Percentiles rank a stretch among this genome's conserved stretches.
Evolutionary conservation across 2,113 vertebrate genomes (phyloP).

Genomic region (Xiphophorus couchianus): DNA sequence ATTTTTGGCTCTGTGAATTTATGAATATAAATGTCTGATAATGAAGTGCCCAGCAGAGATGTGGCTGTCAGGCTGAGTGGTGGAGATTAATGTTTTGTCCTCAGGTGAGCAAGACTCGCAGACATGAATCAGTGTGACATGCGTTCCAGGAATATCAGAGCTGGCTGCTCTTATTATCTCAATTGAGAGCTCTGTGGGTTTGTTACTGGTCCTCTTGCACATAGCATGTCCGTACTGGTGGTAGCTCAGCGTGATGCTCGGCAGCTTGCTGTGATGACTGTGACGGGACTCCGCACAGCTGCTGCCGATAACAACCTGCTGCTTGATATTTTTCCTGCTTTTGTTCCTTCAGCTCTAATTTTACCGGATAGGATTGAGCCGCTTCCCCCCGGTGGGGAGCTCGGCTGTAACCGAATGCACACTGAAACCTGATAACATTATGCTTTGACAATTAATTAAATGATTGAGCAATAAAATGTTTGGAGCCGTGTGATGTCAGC

Average conservation of each 20-base stretch:
- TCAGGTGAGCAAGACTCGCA: constrained; percentile 7
- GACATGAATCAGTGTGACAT: constrained; percentile 21
- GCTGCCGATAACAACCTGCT: constrained; percentile 32
- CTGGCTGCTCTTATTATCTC: not conserved
- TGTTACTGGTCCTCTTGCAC: constrained; percentile 1
- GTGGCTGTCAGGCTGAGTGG: constrained; percentile 13
- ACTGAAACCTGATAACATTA: constrained; percentile 14
- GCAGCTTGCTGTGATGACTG: constrained; percentile 61
- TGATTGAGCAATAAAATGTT: too few relatives aligned
- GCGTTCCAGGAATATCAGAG: constrained; percentile 21
- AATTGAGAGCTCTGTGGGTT: constrained; percentile 12
- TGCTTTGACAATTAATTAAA: too few relatives aligned
- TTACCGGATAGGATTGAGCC: constrained; percentile 40
- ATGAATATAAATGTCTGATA: constrained; percentile 35
- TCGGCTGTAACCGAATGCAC: not conserved
- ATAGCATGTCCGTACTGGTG: constrained; percentile 15
- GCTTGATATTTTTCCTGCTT: constrained; percentile 1
- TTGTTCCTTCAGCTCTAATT: not conserved
- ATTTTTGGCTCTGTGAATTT: constrained; percentile 16
- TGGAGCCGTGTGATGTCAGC: too few relatives aligned
- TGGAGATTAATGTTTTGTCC: constrained; percentile 25
- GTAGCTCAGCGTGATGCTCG: constrained; percentile 27
- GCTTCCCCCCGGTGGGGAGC: constrained; percentile 13
- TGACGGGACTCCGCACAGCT: constrained; percentile 46
- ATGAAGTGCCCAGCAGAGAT: constrained; percentile 22